Evolutionary conservation across 2,113 vertebrate species (phyloP).

Genomic region (Rallus limicola): DNA sequence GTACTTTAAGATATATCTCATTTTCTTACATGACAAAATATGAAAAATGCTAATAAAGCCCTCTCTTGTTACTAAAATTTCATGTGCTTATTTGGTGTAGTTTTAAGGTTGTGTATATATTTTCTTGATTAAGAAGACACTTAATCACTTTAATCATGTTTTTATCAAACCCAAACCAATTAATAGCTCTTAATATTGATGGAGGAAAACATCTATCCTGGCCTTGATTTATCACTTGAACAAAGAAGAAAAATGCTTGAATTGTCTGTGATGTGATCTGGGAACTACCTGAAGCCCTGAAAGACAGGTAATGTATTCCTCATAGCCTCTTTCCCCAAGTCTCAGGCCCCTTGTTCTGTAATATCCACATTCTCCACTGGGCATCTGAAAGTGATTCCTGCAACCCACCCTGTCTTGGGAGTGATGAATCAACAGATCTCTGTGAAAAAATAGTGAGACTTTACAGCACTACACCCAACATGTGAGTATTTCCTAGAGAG

Average conservation of each 20-base stretch:
- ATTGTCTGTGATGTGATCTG: neutral
- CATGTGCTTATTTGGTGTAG: neutral
- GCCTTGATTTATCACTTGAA: neutral
- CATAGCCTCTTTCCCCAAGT: neutral
- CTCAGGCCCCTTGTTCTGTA: neutral
- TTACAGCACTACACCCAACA: neutral
- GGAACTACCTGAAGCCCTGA: neutral
- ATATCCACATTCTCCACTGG: neutral
- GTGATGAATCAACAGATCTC: neutral
- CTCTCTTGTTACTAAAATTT: neutral
- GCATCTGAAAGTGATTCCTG: neutral
- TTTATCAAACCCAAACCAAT: neutral
- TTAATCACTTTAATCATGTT: neutral
- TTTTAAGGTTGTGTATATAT: neutral
- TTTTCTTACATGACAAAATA: neutral
- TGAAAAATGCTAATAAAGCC: rapidly evolving
- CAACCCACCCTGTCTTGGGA: neutral
- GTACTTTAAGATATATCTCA: neutral
- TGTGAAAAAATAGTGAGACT: neutral
- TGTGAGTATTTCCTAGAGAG: neutral
- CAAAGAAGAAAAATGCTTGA: neutral
- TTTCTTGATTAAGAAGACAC: neutral
- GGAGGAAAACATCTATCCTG: neutral
- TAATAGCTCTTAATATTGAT: neutral
- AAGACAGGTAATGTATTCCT: neutral